Percentiles rank a stretch among this genome's conserved stretches.
These are phyloP conservation scores for Cephalopterus ornatus DNA, from an alignment of 2,113 vertebrate genomes.

Conservation along the genomic window DNA sequence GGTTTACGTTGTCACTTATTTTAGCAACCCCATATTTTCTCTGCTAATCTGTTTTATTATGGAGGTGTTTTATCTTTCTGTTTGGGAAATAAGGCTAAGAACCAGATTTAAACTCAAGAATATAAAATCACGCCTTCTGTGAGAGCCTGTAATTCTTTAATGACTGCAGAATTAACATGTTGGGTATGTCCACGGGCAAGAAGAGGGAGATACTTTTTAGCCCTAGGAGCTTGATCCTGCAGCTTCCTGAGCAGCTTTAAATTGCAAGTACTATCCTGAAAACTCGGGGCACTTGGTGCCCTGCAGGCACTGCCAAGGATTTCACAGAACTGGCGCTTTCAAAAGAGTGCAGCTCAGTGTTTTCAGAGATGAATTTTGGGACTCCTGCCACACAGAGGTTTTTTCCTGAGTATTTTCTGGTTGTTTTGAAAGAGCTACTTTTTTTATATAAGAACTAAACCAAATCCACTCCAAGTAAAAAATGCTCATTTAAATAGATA, in stretches of 20 bases:
- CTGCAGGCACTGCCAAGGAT: conserved; percentile 25
- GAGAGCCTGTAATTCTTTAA: conserved; percentile 23
- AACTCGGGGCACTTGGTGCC: conserved; percentile 13
- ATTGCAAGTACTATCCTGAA: conserved; percentile 11
- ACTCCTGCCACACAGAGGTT: conserved; percentile 27
- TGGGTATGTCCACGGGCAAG: background rate
- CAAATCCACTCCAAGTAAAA: conserved; percentile 25
- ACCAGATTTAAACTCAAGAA: conserved; percentile 1
- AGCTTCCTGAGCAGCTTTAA: conserved; percentile 19
- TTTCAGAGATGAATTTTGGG: conserved; percentile 53
- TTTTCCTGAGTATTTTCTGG: background rate
- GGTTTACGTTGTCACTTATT: background rate
- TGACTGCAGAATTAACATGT: background rate
- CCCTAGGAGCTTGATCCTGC: background rate
- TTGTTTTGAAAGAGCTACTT: conserved; percentile 14
- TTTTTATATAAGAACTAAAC: background rate
- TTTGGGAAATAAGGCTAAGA: conserved; percentile 24
- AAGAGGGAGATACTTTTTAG: background rate
- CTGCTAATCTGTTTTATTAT: background rate
- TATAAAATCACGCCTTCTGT: background rate
- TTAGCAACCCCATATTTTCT: background rate
- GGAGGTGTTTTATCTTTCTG: background rate
- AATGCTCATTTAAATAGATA: conserved; percentile 16
- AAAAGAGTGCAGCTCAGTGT: conserved; percentile 13
- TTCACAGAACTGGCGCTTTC: conserved; percentile 14